phyloP scores from a whole-genome alignment of 2,113 vertebrate genomes.

The Excalfactoria chinensis region DNA sequence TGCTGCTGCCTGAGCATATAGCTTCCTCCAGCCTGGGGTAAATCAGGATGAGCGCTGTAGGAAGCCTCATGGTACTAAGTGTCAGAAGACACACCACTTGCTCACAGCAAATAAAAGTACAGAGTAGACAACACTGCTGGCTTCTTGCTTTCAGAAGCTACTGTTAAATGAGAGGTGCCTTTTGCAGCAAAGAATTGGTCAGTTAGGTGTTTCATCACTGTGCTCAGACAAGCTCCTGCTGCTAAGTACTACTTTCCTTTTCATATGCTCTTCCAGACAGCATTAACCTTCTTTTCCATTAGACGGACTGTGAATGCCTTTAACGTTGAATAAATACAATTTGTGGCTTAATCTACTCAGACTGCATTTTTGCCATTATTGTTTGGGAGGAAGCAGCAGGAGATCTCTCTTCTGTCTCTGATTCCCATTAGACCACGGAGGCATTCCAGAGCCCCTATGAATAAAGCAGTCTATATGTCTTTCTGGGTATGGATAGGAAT shows the following conservation, averaged over 20 bases:
- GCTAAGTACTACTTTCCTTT: background rate
- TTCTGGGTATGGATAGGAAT: background rate
- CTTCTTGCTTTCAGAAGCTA: background rate
- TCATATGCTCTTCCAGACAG: background rate
- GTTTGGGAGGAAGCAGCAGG: background rate
- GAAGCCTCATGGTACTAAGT: background rate
- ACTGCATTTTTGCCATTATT: background rate
- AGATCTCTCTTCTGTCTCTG: background rate
- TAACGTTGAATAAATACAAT: background rate
- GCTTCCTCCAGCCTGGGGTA: background rate
- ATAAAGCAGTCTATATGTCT: background rate
- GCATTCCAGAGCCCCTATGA: background rate
- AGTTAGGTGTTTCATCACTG: background rate
- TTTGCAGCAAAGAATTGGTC: background rate
- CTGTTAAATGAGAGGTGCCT: background rate
- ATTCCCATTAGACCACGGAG: background rate
- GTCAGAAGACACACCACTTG: fast-evolving
- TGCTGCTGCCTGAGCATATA: background rate
- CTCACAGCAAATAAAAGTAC: background rate
- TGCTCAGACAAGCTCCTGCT: background rate
- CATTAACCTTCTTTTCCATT: background rate
- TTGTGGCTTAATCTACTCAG: background rate
- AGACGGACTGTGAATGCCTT: background rate
- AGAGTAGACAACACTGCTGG: background rate
- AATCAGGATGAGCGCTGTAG: background rate